Conservation (phyloP, 2,797 vertebrate species). For the Lepilemur septentrionalis region DNA sequence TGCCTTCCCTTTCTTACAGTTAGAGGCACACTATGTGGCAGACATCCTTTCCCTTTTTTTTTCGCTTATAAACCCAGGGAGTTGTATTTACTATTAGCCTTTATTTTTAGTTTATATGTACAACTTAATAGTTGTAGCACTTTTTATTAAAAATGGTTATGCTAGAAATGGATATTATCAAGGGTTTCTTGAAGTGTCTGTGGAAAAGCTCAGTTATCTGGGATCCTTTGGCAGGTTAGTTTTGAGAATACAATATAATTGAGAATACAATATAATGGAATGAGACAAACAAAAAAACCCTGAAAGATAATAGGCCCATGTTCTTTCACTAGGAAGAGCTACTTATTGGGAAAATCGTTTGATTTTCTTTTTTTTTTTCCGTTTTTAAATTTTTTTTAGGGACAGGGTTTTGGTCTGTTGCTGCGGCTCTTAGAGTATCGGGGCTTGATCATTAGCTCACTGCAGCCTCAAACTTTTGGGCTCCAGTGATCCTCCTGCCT, state of each 20-base stretch:
- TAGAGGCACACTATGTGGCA: not conserved
- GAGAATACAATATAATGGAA: not conserved
- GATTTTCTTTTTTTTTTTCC: not conserved
- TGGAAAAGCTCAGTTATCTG: not conserved
- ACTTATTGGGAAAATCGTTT: not conserved
- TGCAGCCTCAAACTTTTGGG: not conserved
- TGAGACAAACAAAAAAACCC: not conserved
- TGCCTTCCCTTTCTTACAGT: not conserved
- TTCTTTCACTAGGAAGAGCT: slow-evolving; percentile 29
- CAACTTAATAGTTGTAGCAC: not conserved
- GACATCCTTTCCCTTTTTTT: not conserved
- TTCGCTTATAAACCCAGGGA: slow-evolving; percentile 14
- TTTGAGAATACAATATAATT: slow-evolving; percentile 1
- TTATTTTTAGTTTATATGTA: slow-evolving; percentile 6
- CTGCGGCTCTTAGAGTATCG: not conserved
- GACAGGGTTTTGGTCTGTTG: not conserved
- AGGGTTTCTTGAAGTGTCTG: slow-evolving; percentile 8
- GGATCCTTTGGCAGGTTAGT: slow-evolving; percentile 9
- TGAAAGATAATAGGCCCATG: not conserved
- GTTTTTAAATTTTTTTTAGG: not conserved
- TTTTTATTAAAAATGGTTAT: not conserved
- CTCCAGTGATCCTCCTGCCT: not conserved
- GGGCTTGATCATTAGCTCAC: not conserved
- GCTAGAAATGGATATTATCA: slow-evolving; percentile 7
- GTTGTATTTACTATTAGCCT: not conserved